Evolutionary conservation across 1,140 invertebrate species (phyloP).

Genomic region (Drosophila gunungcola): DNA sequence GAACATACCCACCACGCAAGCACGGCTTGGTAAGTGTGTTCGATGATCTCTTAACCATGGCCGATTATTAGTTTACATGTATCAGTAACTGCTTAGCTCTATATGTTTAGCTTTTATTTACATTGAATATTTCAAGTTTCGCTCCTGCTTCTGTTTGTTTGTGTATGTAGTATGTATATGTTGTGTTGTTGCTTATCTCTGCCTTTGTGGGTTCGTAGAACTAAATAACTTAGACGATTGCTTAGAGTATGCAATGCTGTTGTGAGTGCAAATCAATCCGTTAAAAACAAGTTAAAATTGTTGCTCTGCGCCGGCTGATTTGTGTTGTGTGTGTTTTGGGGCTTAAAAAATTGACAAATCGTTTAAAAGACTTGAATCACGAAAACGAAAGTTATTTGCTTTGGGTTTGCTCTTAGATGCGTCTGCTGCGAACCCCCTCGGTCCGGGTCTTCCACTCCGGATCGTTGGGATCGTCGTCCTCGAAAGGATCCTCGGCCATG

Average conservation of each 20-base stretch:
- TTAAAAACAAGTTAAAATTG: slow-evolving; percentile 74
- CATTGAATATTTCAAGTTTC: slow-evolving; percentile 53
- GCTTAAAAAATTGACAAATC: slow-evolving; percentile 51
- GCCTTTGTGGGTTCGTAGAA: slow-evolving; percentile 50
- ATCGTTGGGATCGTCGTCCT: slow-evolving; percentile 91
- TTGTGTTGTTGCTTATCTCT: slow-evolving; percentile 17
- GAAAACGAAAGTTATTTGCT: slow-evolving; percentile 57
- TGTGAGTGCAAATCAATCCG: slow-evolving; percentile 45
- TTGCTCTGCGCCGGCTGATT: slow-evolving; percentile 16
- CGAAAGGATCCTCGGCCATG: slow-evolving; percentile 86
- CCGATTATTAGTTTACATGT: slow-evolving; percentile 26
- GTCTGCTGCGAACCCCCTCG: slow-evolving; percentile 45
- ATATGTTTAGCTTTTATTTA: slow-evolving; percentile 53
- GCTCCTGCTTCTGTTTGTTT: slow-evolving; percentile 25
- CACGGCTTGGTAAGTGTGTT: slow-evolving; percentile 25
- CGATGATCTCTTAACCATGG: slow-evolving; percentile 16
- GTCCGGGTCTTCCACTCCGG: slow-evolving; percentile 88
- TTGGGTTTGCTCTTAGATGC: slow-evolving; percentile 58
- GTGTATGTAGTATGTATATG: background rate
- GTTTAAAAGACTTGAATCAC: slow-evolving; percentile 44
- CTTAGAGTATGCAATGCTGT: slow-evolving; percentile 44
- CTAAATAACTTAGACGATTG: slow-evolving; percentile 77
- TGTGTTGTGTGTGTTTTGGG: slow-evolving; percentile 13
- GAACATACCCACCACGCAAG: slow-evolving; percentile 25
- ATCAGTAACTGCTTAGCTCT: slow-evolving; percentile 41